Percentiles rank a stretch among this genome's conserved stretches.
Conservation (phyloP, 2,113 vertebrate genomes). For the Phainopepla nitens region DNA sequence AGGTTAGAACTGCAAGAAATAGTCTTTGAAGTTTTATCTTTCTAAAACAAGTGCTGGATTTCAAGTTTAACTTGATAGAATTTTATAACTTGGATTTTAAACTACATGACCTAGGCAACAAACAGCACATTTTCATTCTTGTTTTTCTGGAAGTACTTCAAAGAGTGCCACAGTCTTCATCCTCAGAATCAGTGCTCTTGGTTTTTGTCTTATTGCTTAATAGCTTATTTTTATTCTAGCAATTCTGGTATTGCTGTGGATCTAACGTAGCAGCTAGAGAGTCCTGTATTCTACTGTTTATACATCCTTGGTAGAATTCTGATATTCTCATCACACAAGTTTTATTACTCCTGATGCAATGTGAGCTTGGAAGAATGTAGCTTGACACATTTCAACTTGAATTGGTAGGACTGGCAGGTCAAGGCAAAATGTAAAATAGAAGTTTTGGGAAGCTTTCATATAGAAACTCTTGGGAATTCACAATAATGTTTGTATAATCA, state of each 20-base stretch:
- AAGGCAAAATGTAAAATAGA: neutral
- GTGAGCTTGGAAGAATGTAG: neutral
- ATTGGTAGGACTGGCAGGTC: neutral
- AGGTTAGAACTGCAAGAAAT: neutral
- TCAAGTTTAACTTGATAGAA: neutral
- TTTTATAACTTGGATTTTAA: neutral
- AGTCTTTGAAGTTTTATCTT: constrained; percentile 2
- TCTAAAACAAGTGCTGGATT: neutral
- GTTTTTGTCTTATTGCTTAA: neutral
- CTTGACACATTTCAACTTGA: neutral
- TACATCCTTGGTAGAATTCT: neutral
- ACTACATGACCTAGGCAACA: neutral
- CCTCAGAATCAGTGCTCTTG: neutral
- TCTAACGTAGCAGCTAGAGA: neutral
- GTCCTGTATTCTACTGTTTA: neutral
- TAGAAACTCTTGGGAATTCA: neutral
- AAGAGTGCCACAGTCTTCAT: neutral
- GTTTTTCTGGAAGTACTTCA: neutral
- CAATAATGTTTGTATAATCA: neutral
- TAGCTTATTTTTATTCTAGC: neutral
- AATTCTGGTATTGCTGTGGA: neutral
- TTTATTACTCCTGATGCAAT: neutral
- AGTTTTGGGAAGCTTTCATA: neutral
- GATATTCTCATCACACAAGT: neutral
- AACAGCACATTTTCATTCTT: neutral